phyloP scores from a whole-genome alignment of 2,888 invertebrate species.

The Conus canariensis region DNA sequence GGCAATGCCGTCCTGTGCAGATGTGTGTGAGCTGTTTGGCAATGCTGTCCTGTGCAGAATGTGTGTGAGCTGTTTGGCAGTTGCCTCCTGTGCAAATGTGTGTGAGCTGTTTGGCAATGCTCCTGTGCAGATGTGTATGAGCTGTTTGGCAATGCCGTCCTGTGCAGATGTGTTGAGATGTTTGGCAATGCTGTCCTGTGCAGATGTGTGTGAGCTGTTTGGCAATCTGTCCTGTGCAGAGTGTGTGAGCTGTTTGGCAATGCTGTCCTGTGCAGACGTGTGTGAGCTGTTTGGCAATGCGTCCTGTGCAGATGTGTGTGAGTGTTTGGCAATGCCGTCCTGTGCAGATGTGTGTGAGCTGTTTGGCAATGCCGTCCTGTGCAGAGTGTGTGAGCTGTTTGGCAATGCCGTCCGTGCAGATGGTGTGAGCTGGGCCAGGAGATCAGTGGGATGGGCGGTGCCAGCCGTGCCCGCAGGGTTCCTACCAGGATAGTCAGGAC shows the following conservation, averaged over 20 bases:
- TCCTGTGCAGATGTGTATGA: neutral
- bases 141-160: too few species aligned
- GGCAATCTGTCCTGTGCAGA: too few species aligned
- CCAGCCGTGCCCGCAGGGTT: slow-evolving; percentile 93
- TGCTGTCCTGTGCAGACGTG: neutral
- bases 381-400: too few species aligned
- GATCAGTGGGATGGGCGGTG: slow-evolving; percentile 82
- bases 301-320: too few species aligned
- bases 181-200: too few species aligned
- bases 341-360: neutral
- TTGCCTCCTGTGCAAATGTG: neutral
- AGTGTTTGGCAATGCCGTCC: neutral
- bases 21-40: too few species aligned
- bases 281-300: neutral
- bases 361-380: neutral
- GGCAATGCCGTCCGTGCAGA: slow-evolving; percentile 49
- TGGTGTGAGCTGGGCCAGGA: slow-evolving; percentile 64
- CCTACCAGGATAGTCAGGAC: slow-evolving; percentile 94
- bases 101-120: neutral
- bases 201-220: too few species aligned
- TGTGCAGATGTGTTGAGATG: too few species aligned
- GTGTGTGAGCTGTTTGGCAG: slow-evolving; percentile 50
- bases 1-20: too few species aligned
- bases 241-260: neutral
- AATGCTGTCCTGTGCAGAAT: slow-evolving; percentile 50